Percentiles rank a stretch among this genome's conserved stretches.
Conservation (phyloP, 2,113 vertebrate species). For the Phaethornis superciliosus region DNA sequence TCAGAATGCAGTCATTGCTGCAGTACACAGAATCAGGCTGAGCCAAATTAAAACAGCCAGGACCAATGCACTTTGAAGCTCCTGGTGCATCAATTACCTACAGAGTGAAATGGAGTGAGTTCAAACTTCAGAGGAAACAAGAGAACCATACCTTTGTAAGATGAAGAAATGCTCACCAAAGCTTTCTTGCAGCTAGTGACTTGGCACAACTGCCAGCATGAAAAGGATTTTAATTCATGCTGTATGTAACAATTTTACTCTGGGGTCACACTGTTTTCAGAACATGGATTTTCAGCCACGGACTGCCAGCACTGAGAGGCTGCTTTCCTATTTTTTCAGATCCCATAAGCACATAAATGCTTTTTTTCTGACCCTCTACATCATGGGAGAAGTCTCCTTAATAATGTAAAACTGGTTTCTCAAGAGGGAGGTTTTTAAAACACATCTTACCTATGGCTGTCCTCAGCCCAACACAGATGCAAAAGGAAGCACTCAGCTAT, state of each 20-base stretch:
- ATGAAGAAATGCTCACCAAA: not conserved
- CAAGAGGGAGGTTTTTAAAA: not conserved
- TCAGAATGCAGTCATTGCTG: conserved; percentile 92
- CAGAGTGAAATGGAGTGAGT: not conserved
- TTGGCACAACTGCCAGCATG: rapidly evolving
- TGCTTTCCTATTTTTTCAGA: not conserved
- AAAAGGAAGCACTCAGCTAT: not conserved
- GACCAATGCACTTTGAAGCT: conserved; percentile 86
- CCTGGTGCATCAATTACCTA: conserved; percentile 77
- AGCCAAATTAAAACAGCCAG: conserved; percentile 84
- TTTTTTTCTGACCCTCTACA: not conserved
- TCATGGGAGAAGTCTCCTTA: not conserved
- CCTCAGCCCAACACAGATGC: rapidly evolving
- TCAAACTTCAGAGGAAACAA: not conserved
- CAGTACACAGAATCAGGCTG: conserved; percentile 94
- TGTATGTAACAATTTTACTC: not conserved
- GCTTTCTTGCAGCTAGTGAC: not conserved
- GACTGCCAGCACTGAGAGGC: not conserved
- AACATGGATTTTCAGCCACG: not conserved
- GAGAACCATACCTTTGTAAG: not conserved
- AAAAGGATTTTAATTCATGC: not conserved
- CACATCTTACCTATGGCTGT: not conserved
- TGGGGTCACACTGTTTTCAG: not conserved
- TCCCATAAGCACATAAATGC: not conserved
- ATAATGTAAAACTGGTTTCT: not conserved